Evolutionary conservation across 2,113 vertebrate genomes (phyloP).

Genomic region (Vimba vimba): DNA sequence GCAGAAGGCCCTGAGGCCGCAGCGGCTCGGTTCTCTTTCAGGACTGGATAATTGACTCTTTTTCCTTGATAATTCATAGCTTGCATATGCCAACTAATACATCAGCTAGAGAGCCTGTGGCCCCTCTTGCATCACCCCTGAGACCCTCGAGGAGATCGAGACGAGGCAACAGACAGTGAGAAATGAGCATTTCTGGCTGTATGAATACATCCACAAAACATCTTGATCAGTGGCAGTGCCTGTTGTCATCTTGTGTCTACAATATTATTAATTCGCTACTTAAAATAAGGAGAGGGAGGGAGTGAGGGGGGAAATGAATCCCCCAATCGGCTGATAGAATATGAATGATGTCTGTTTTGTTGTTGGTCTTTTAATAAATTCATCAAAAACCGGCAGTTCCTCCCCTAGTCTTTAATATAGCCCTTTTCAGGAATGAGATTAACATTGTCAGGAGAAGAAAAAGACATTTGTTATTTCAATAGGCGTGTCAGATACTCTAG

Average conservation of each 20-base stretch:
- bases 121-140: slow-evolving; percentile 55
- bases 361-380: slow-evolving; percentile 81
- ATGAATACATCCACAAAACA: slow-evolving; percentile 93
- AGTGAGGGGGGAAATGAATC: slow-evolving; percentile 84
- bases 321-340: slow-evolving; percentile 87
- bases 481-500: slow-evolving; percentile 62
- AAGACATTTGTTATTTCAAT: slow-evolving; percentile 74
- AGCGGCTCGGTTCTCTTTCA: slow-evolving; percentile 90
- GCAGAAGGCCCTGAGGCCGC: slow-evolving; percentile 89
- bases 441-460: slow-evolving; percentile 76
- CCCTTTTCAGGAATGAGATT: slow-evolving; percentile 72
- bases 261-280: slow-evolving; percentile 86
- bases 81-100: slow-evolving; percentile 98
- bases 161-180: slow-evolving; percentile 78
- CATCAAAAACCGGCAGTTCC: slow-evolving; percentile 75
- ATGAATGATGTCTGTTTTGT: slow-evolving; percentile 75
- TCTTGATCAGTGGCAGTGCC: slow-evolving; percentile 87
- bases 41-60: slow-evolving; percentile 98
- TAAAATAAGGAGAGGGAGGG: slow-evolving; percentile 72
- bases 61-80: slow-evolving; percentile 97
- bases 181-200: slow-evolving; percentile 87
- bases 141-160: slow-evolving; percentile 48
- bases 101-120: slow-evolving; percentile 82
- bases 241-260: slow-evolving; percentile 82
- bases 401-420: slow-evolving; percentile 69